Evolutionary conservation across 1,140 invertebrate species (phyloP).

Genomic region (Manduca sexta): DNA sequence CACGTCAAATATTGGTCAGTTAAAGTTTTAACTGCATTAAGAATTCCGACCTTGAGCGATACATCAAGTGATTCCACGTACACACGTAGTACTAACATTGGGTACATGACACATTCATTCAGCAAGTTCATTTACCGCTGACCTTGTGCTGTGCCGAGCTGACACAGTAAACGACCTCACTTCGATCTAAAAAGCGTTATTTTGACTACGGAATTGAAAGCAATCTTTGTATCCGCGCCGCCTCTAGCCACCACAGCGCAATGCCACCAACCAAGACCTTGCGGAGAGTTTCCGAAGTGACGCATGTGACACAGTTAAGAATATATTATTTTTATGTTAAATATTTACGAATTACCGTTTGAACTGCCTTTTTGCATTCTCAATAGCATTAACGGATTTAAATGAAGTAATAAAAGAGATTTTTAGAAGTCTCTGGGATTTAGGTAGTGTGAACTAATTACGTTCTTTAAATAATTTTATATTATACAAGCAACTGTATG

Average conservation of each 20-base stretch:
- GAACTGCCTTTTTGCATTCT: no score
- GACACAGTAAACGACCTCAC: constrained; percentile 14
- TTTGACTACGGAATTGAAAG: constrained; percentile 20
- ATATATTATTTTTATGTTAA: constrained; percentile 2
- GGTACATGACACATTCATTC: constrained; percentile 9
- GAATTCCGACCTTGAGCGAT: neutral
- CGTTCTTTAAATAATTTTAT: no score
- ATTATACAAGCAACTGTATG: no score
- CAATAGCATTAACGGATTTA: no score
- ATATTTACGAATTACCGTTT: neutral
- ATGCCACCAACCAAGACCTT: neutral
- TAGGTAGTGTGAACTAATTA: no score
- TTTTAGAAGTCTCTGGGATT: no score
- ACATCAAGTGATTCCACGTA: neutral
- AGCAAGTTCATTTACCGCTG: constrained; percentile 7
- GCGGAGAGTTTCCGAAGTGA: neutral
- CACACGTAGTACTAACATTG: neutral
- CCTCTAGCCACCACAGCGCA: constrained; percentile 7
- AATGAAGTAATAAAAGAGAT: no score
- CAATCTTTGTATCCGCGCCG: constrained; percentile 13
- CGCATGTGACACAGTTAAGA: neutral
- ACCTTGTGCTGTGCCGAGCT: constrained; percentile 18
- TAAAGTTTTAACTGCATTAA: no score
- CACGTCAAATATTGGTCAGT: no score
- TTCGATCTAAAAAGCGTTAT: constrained; percentile 13